phyloP scores from a whole-genome alignment of 2,888 invertebrate genomes.

The Latrodectus elegans region DNA sequence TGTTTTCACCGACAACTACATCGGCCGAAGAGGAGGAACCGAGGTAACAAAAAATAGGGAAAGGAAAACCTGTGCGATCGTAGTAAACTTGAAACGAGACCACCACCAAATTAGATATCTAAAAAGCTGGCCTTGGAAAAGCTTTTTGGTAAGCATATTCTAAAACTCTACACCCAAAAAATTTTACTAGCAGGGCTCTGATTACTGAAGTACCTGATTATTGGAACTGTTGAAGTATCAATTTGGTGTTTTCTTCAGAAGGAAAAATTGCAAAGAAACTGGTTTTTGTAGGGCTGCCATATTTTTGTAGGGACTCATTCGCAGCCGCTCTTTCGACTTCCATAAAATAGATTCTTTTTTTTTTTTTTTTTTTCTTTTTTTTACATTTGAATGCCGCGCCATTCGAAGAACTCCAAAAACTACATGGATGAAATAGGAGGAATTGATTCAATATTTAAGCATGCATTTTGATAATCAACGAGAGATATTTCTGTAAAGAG shows the following conservation, averaged over 20 bases:
- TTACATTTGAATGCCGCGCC: too few relatives aligned
- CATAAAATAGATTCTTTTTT: background rate
- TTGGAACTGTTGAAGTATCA: conserved; percentile 38
- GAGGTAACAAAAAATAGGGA: conserved; percentile 22
- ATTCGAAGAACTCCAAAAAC: too few relatives aligned
- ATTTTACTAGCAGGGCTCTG: conserved; percentile 3
- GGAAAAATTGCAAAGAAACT: conserved; percentile 33
- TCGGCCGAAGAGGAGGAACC: conserved; percentile 49
- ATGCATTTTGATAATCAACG: too few relatives aligned
- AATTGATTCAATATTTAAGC: too few relatives aligned
- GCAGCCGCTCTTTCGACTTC: background rate
- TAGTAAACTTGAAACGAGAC: conserved; percentile 9
- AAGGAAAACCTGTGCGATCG: conserved; percentile 6
- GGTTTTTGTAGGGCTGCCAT: conserved; percentile 50
- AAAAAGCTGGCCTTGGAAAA: conserved; percentile 19
- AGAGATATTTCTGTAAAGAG: too few relatives aligned
- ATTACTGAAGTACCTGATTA: conserved; percentile 42
- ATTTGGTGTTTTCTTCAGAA: conserved; percentile 12
- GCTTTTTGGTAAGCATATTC: conserved; percentile 8
- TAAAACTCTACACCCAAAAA: conserved; percentile 18
- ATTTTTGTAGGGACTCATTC: background rate
- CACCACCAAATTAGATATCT: conserved; percentile 18
- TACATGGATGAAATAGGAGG: too few relatives aligned
- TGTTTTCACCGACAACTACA: conserved; percentile 35
- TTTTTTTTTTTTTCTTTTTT: too few relatives aligned